Base-by-base conservation (phyloP, 1,140 invertebrate species). In the Drosophila saltans region DNA sequence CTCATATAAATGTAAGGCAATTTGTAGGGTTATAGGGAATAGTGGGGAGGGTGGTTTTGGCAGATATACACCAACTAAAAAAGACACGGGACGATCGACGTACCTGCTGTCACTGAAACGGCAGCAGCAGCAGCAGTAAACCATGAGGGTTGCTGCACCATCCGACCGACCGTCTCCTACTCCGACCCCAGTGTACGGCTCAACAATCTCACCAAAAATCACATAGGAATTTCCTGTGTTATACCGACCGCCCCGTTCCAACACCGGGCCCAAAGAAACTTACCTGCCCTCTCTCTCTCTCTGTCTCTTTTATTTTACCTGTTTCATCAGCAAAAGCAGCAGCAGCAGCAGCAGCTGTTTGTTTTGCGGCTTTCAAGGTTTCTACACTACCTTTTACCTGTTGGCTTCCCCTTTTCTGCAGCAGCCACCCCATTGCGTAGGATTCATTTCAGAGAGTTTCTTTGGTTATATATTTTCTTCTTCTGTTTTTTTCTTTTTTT, bases 161-260 rank as follows among this genome's bases (percentile, higher is more conserved):
- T 75, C 1, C 33, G 6, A 36, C 33, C 6, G 33, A 36, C 33
- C 2, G 33, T 36, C 33, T 36, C 28, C 28, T 2, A 30, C 4
- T 30, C 6, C 33, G 78, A 80, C 70, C 83, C 83, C 75, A 88
- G 83, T 66, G 68, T 52, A 66, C 57, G 39, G 63, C 56, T 45
- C 60, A 75, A 55, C 83, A 89, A 89, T 89, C 84, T 90, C 78
- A 78, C 75, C 78, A 77, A 84, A 90, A 89, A 88, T 89, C 84
- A 89, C 84, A 89, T 90, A 90, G 85, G 84, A 89, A 89, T 89
- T 89, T 89, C 84, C 85, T 89, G 84, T 79, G 72, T 89, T 82
- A 84, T 81, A 89, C 77, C 77, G 68, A 61, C 68, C 69, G 45
- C 69, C 69, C 66, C 36, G 39, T 60, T 55, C 58, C 75, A 58